Evolutionary conservation across 2,888 invertebrate species (phyloP).

Genomic region (Lamellibrachia columna): DNA sequence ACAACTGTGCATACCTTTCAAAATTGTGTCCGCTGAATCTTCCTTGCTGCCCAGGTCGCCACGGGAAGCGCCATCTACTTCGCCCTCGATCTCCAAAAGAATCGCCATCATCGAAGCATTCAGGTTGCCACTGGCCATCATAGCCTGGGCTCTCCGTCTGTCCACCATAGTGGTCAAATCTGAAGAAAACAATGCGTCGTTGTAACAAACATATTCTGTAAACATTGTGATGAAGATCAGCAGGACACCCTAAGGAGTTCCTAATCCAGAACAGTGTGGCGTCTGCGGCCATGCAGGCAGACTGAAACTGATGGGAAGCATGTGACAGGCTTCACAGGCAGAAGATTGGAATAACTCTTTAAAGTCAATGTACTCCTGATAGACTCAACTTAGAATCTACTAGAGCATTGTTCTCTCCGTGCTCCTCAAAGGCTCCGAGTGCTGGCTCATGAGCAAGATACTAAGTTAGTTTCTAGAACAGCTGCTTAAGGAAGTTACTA

Average conservation of each 20-base stretch:
- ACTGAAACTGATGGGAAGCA: too few species aligned
- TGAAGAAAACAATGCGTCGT: background rate
- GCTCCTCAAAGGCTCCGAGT: too few species aligned
- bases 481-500: background rate
- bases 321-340: background rate
- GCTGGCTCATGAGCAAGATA: too few species aligned
- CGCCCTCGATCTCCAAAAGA: background rate
- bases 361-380: background rate
- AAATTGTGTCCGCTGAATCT: conserved; percentile 1
- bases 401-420: background rate
- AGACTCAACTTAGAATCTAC: background rate
- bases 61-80: background rate
- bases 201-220: background rate
- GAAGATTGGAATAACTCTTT: background rate
- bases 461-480: background rate
- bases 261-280: background rate
- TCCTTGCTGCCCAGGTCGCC: background rate
- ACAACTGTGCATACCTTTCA: background rate
- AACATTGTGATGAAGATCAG: background rate
- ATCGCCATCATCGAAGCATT: background rate
- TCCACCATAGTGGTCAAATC: background rate
- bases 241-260: background rate
- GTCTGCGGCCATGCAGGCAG: too few species aligned
- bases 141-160: background rate
- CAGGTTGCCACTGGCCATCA: background rate